These are phyloP conservation scores for Apis dorsata DNA, from an alignment of 1,140 invertebrate genomes.

Conservation along the genomic window DNA sequence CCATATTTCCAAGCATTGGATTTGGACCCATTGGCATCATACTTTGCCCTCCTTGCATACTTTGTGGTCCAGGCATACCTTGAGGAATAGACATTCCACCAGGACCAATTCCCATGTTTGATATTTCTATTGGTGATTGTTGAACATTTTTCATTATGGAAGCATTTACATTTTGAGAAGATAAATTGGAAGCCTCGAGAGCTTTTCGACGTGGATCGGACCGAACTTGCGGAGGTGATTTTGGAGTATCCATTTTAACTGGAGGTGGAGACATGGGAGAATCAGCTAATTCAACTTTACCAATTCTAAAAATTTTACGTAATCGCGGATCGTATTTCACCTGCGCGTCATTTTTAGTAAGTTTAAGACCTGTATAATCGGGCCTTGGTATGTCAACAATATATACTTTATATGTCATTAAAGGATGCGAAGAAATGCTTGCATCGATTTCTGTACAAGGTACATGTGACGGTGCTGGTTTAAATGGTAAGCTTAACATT, in stretches of 20 bases:
- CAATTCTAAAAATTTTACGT: constrained; percentile 86
- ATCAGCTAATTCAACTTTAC: constrained; percentile 80
- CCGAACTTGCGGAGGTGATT: constrained; percentile 76
- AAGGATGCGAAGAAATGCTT: constrained; percentile 87
- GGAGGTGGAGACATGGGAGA: constrained; percentile 77
- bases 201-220: constrained; percentile 82
- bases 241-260: constrained; percentile 72
- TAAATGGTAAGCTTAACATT: constrained; percentile 85
- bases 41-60: constrained; percentile 76
- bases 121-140: constrained; percentile 50
- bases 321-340: constrained; percentile 86
- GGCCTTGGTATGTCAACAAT: constrained; percentile 86
- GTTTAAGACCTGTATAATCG: constrained; percentile 87
- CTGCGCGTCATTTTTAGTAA: constrained; percentile 85
- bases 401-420: constrained; percentile 85
- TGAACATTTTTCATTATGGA: constrained; percentile 55
- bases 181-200: constrained; percentile 74
- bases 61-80: constrained; percentile 78
- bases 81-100: constrained; percentile 79
- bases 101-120: constrained; percentile 64
- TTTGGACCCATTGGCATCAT: constrained; percentile 79
- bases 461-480: constrained; percentile 87
- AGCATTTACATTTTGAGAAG: constrained; percentile 58
- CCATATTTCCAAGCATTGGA: constrained; percentile 77
- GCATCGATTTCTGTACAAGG: constrained; percentile 92